phyloP scores from a whole-genome alignment of 2,888 invertebrate species.

The Netelia fuscicornis region DNA sequence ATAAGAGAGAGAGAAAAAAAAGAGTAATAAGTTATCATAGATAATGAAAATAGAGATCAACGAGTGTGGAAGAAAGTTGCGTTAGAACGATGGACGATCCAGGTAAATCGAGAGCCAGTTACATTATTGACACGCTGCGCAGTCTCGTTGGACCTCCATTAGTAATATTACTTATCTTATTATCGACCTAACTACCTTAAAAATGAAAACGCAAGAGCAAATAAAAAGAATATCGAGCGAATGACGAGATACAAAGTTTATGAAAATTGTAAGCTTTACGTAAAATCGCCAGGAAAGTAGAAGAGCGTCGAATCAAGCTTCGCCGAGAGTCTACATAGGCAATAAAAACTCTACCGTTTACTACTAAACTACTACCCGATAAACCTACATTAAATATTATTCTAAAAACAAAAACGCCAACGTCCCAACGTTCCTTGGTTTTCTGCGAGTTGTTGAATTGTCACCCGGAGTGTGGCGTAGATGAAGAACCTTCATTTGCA shows the following conservation, averaged over 20 bases:
- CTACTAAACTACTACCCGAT: constrained; percentile 55
- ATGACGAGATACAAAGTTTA: constrained; percentile 70
- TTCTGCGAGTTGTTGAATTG: constrained; percentile 13
- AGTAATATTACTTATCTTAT: constrained; percentile 77
- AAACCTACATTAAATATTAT: constrained; percentile 77
- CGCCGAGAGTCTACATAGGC: constrained; percentile 75
- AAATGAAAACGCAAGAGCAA: constrained; percentile 7
- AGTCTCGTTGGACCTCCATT: constrained; percentile 74
- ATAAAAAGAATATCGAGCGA: constrained; percentile 25
- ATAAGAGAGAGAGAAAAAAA: not conserved
- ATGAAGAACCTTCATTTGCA: constrained; percentile 25
- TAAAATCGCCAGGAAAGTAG: constrained; percentile 75
- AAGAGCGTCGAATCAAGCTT: constrained; percentile 71
- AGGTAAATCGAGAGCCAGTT: constrained; percentile 38
- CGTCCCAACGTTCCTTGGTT: constrained; percentile 48
- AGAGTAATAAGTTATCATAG: constrained; percentile 62
- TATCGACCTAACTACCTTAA: constrained; percentile 77
- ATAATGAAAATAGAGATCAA: constrained; percentile 41
- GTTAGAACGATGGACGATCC: constrained; percentile 26
- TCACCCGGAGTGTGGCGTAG: not conserved
- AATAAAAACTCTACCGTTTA: constrained; percentile 71
- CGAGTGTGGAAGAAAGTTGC: constrained; percentile 22
- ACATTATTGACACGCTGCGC: constrained; percentile 57
- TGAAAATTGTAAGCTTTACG: constrained; percentile 77
- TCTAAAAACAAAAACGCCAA: constrained; percentile 68